Conservation (phyloP, 1,140 invertebrate species). For the Drosophila santomea region DNA sequence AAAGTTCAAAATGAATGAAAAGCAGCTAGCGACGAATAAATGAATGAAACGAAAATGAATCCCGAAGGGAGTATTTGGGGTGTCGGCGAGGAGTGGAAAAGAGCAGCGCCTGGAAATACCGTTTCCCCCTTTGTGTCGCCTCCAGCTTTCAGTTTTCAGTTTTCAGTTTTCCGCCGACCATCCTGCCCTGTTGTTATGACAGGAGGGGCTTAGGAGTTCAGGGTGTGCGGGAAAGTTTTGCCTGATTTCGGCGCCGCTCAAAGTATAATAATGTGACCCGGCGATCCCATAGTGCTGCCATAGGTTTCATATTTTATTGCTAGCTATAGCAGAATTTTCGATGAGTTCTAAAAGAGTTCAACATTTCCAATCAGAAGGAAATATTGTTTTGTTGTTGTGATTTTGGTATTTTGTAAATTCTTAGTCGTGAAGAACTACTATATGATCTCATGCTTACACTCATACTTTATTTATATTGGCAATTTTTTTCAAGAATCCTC, state of each 20-base stretch:
- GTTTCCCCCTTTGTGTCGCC: conserved; percentile 48
- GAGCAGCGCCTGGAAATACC: conserved; percentile 58
- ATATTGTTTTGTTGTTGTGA: too few relatives aligned
- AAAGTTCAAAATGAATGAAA: conserved; percentile 76
- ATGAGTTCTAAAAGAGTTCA: not conserved
- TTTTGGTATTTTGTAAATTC: too few relatives aligned
- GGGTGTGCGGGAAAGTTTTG: conserved; percentile 51
- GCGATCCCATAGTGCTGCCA: conserved; percentile 23
- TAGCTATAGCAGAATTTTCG: not conserved
- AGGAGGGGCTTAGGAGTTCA: conserved; percentile 25
- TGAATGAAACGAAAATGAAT: conserved; percentile 79
- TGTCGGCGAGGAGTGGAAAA: conserved; percentile 42
- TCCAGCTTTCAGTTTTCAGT: conserved; percentile 9
- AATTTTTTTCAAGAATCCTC: too few relatives aligned
- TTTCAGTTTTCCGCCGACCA: conserved; percentile 22
- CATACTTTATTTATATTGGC: too few relatives aligned
- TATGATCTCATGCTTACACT: too few relatives aligned
- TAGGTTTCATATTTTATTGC: conserved; percentile 8
- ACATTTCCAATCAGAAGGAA: too few relatives aligned
- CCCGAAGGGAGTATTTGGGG: conserved; percentile 38
- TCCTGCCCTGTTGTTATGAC: conserved; percentile 60
- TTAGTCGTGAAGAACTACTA: too few relatives aligned
- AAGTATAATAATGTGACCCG: conserved; percentile 75
- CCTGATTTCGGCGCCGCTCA: conserved; percentile 74
- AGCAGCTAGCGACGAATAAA: conserved; percentile 70